Conservation (phyloP, 2,113 vertebrate species). For the Camelus dromedarius region DNA sequence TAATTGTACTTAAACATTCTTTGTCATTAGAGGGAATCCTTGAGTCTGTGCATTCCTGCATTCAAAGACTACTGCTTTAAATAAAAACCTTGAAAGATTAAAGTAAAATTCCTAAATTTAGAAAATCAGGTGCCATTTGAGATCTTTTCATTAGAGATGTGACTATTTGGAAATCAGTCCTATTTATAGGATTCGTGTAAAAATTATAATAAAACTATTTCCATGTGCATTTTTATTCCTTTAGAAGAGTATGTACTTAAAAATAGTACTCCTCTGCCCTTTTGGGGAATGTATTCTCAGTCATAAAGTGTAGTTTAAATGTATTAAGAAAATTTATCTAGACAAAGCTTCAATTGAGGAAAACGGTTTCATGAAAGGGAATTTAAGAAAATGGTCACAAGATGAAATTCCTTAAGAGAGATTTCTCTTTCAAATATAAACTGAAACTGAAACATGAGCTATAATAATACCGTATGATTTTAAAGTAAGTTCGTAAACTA, state of each 20-base stretch:
- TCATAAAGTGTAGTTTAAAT: conserved; percentile 45
- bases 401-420: conserved; percentile 53
- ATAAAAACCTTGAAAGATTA: conserved; percentile 76
- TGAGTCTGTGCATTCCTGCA: conserved; percentile 82
- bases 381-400: conserved; percentile 41
- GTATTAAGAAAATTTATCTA: conserved; percentile 69
- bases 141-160: conserved; percentile 40
- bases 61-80: conserved; percentile 73
- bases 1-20: conserved; percentile 88
- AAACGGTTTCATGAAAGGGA: conserved; percentile 56
- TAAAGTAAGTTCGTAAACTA: conserved; percentile 21
- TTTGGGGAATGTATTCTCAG: conserved; percentile 64
- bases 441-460: not conserved
- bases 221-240: not conserved
- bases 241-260: conserved; percentile 33
- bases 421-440: conserved; percentile 36
- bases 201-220: not conserved
- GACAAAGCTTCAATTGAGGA: conserved; percentile 57
- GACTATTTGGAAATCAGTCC: conserved; percentile 39
- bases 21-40: conserved; percentile 85
- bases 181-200: conserved; percentile 50
- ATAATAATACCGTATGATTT: not conserved
- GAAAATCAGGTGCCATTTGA: conserved; percentile 64
- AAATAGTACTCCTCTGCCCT: conserved; percentile 57
- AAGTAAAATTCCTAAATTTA: conserved; percentile 73